Conservation (phyloP, 2,113 vertebrate genomes). For the Cebidichthys violaceus region DNA sequence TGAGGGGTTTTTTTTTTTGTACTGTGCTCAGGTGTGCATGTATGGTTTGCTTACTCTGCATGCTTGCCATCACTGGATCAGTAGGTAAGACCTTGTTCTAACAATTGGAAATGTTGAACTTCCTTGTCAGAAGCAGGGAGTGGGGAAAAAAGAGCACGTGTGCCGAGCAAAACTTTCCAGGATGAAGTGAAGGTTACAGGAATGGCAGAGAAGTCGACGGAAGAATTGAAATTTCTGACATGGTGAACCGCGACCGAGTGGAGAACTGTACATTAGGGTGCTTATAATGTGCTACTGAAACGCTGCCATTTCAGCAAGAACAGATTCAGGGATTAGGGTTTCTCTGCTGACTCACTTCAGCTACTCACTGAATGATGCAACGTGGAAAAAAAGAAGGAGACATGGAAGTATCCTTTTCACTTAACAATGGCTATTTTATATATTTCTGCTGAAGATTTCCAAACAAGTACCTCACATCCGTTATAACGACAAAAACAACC, state of each 20-base stretch:
- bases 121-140: constrained; percentile 48
- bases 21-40: neutral
- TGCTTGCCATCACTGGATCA: constrained; percentile 12
- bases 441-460: too few species aligned
- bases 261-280: constrained; percentile 31
- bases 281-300: constrained; percentile 61
- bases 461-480: too few species aligned
- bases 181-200: constrained; percentile 16
- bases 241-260: constrained; percentile 5
- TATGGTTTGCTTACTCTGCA: neutral
- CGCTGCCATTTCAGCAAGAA: constrained; percentile 48
- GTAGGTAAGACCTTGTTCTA: constrained; percentile 20
- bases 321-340: constrained; percentile 60
- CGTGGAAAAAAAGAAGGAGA: constrained; percentile 34
- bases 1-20: neutral
- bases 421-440: neutral
- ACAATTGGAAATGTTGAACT: constrained; percentile 63
- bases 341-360: constrained; percentile 29
- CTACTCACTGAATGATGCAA: constrained; percentile 43
- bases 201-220: neutral
- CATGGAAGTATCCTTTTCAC: neutral
- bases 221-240: constrained; percentile 10
- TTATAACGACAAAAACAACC: too few species aligned
- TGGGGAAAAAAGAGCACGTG: neutral
- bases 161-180: neutral